Conservation (phyloP, 2,113 vertebrate species). For the Dissostichus mawsoni region DNA sequence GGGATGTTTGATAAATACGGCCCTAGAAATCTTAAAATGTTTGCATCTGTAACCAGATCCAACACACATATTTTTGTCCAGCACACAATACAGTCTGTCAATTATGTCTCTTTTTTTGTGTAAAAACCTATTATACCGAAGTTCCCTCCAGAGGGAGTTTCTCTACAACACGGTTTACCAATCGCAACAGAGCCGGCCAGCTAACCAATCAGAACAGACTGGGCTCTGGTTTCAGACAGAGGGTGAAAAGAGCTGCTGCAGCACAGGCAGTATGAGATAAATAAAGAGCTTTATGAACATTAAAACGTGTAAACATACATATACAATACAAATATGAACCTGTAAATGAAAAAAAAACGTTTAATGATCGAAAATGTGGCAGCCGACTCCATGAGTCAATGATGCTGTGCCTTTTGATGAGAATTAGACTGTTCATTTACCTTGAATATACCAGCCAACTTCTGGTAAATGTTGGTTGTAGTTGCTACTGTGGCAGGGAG, state of each 20-base stretch:
- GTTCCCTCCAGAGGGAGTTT: no score
- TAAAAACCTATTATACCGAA: no score
- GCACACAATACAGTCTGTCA: not conserved
- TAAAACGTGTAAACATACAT: no score
- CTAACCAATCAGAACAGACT: no score
- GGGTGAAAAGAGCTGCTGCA: no score
- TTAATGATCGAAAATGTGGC: not conserved
- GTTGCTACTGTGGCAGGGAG: not conserved
- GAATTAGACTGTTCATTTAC: constrained; percentile 32
- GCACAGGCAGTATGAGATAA: no score
- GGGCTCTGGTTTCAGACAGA: no score
- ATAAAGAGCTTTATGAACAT: no score
- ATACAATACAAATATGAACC: no score
- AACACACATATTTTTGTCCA: not conserved
- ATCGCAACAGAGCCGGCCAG: no score
- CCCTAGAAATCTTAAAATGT: not conserved
- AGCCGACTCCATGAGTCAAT: not conserved
- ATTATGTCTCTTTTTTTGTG: not conserved
- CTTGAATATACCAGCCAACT: constrained; percentile 7
- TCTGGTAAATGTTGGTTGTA: constrained; percentile 3
- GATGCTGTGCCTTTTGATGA: constrained; percentile 16
- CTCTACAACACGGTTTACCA: no score
- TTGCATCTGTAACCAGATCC: not conserved
- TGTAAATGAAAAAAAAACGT: not conserved
- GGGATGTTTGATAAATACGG: not conserved